A percentile compares a stretch with the other conserved stretches of the same genome.
Evolutionary conservation across 2,888 invertebrate genomes (phyloP).

Genomic region (Lathronympha strigana): DNA sequence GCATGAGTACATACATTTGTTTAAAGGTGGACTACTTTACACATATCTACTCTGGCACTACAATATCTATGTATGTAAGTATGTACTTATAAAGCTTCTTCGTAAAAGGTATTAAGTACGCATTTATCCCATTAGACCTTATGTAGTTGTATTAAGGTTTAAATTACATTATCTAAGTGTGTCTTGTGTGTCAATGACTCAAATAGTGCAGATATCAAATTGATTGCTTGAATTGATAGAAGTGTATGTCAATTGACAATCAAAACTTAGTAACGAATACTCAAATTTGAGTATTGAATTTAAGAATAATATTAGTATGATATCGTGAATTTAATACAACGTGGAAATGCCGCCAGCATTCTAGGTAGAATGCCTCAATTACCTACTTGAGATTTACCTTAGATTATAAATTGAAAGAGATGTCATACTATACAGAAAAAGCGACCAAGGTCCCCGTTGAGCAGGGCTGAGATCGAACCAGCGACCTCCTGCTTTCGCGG

Average conservation of each 20-base stretch:
- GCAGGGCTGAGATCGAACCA: no score
- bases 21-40: background rate
- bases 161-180: background rate
- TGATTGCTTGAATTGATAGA: slow-evolving; percentile 1
- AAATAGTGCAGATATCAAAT: background rate
- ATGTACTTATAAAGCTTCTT: background rate
- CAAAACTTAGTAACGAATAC: background rate
- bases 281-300: no score
- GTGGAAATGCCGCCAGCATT: no score
- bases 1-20: background rate
- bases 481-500: no score
- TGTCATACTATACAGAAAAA: no score
- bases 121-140: background rate
- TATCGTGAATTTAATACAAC: no score
- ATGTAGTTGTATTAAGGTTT: background rate
- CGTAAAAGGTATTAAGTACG: background rate
- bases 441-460: no score
- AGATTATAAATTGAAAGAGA: no score
- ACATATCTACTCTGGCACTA: background rate
- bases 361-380: no score
- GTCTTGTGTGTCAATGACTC: slow-evolving; percentile 4
- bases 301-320: no score
- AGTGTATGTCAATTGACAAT: background rate
- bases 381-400: no score
- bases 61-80: background rate